Conservation (phyloP, 2,888 invertebrate genomes). For the Plebejus argus region DNA sequence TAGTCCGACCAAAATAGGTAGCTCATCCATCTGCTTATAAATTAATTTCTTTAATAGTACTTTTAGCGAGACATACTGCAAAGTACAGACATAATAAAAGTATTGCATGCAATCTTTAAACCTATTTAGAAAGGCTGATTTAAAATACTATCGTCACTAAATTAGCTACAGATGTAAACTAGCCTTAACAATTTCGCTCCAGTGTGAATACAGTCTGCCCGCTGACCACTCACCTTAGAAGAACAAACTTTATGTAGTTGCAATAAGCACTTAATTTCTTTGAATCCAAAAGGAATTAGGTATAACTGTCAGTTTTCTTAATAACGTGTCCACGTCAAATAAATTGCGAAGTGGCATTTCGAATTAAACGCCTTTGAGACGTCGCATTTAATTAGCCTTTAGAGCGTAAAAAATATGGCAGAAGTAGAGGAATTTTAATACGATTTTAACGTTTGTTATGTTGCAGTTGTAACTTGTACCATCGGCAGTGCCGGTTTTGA, state of each 20-base stretch:
- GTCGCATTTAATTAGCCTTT: conserved; percentile 52
- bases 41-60: not conserved
- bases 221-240: not conserved
- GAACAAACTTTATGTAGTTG: not conserved
- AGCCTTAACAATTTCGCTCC: not conserved
- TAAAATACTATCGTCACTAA: too few species aligned
- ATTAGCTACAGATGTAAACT: not conserved
- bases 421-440: conserved; percentile 28
- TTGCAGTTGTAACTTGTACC: not conserved
- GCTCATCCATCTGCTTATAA: not conserved
- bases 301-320: conserved; percentile 57
- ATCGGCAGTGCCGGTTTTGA: too few species aligned
- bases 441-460: not conserved
- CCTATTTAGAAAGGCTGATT: not conserved
- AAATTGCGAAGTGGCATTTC: conserved; percentile 51
- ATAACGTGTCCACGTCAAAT: conserved; percentile 63
- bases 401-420: conserved; percentile 30
- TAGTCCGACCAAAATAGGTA: too few species aligned
- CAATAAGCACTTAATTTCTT: not conserved
- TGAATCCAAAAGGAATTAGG: conserved; percentile 1
- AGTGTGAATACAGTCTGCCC: not conserved
- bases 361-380: conserved; percentile 57
- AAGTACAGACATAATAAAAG: too few species aligned
- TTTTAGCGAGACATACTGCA: too few species aligned
- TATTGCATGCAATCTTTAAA: too few species aligned